phyloP scores from a whole-genome alignment of 2,797 vertebrate genomes.

The Ptychobarbus kaznakovi region DNA sequence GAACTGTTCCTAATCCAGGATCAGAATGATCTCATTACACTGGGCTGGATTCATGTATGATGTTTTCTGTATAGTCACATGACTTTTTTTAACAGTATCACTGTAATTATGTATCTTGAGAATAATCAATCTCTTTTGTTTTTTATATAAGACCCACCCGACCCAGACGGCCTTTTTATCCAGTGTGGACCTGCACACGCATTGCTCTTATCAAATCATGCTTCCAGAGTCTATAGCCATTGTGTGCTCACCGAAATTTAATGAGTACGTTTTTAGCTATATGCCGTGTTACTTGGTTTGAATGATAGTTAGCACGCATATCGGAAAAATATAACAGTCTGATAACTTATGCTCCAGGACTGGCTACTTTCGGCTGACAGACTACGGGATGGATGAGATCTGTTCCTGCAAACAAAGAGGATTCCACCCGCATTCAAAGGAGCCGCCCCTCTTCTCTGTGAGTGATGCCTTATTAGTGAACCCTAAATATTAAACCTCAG shows the following conservation, averaged over 20 bases:
- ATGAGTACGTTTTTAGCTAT: slow-evolving; percentile 79
- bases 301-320: background rate
- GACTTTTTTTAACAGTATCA: background rate
- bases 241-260: slow-evolving; percentile 95
- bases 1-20: slow-evolving; percentile 97
- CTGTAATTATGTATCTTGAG: background rate
- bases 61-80: no score
- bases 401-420: slow-evolving; percentile 93
- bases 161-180: slow-evolving; percentile 98
- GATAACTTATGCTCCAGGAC: slow-evolving; percentile 76
- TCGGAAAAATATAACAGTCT: slow-evolving; percentile 4
- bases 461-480: slow-evolving; percentile 63
- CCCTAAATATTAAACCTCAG: background rate
- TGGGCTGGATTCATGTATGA: slow-evolving; percentile 98
- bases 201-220: slow-evolving; percentile 99
- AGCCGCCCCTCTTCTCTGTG: slow-evolving; percentile 93
- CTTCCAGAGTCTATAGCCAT: slow-evolving; percentile 95
- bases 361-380: slow-evolving; percentile 93
- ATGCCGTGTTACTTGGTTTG: background rate
- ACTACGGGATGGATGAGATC: slow-evolving; percentile 92
- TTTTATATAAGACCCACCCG: slow-evolving; percentile 87
- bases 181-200: slow-evolving; percentile 96
- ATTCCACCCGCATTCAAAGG: slow-evolving; percentile 94
- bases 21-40: slow-evolving; percentile 90
- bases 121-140: background rate